Conservation (phyloP, 2,113 vertebrate genomes). For the Pelecanus crispus region DNA sequence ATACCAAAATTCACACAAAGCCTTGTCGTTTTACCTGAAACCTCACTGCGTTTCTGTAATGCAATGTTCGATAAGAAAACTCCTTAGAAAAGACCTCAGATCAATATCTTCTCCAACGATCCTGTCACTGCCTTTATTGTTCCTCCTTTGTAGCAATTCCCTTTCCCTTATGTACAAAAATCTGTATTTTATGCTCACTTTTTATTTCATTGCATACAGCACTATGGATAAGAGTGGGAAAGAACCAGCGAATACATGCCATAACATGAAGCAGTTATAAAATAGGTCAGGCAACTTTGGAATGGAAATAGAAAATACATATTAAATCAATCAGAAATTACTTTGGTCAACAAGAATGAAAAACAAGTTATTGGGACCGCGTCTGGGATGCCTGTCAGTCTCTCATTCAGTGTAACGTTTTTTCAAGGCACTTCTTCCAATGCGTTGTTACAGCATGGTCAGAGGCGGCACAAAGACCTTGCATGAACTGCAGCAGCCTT, state of each 20-base stretch:
- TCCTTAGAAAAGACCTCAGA: background rate
- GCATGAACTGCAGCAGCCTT: background rate
- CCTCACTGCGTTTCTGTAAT: background rate
- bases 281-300: background rate
- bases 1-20: background rate
- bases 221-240: background rate
- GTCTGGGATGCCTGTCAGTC: fast-evolving
- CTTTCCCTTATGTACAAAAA: background rate
- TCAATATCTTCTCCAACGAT: background rate
- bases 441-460: fast-evolving
- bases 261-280: background rate
- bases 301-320: background rate
- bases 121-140: background rate
- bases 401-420: background rate
- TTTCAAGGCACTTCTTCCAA: background rate
- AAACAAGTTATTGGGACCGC: background rate
- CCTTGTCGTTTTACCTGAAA: background rate
- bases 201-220: background rate
- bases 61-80: background rate
- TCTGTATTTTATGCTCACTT: background rate
- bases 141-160: background rate
- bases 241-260: fast-evolving
- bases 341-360: background rate
- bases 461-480: background rate
- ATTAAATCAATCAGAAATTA: background rate